Base-by-base conservation (phyloP, 2,888 invertebrate genomes). In the Capitulum mitella region DNA sequence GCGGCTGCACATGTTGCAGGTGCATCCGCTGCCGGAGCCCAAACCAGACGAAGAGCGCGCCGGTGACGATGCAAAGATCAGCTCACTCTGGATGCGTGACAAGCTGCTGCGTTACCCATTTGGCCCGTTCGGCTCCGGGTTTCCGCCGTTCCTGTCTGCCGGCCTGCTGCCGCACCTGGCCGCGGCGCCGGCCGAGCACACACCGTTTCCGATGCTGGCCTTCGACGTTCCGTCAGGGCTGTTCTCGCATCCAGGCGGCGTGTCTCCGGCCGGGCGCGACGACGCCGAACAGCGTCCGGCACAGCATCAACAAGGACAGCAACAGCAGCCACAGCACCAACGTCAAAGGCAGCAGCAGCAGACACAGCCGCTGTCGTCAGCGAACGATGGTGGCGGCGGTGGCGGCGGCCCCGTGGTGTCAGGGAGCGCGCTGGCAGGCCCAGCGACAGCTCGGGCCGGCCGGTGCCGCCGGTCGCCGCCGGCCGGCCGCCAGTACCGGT, bases 1-100 rank as follows among this genome's bases (percentile, higher is more conserved):
- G 26, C 74, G 74, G 14, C 74, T 75, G 40, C 74, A 75, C 43
- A 43, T 75, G 40, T 26, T 75, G n/a, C 74, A 75, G n/a, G n/a
- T n/a, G 43, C 74, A 75, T 22, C 74, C 74, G n/a, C 74, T 43
- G n/a, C 40, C 40, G 8, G 40, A 75, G n/a, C 58, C 10, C 8
- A n/a, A 3, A 2, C 34, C 34, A 10, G 16, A 32, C 16, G 64
- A 64, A 8, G 34, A 64, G 26, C 3, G 5, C 34, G 64, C 29
- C 2, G 16, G 16, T 16, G 64, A 64, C 14, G 64, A 34, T 8
- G 64, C 64, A 3, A 64, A 32, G 64, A 16, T 64, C 34, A 64
- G 64, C 64, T 64, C 64, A 2, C 34, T 64, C 64, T 64, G 64
- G 64, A 64, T 64, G 64, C 64, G 74, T 22, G 43, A 75, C 14